Base-by-base conservation (phyloP, 2,113 vertebrate species). In the Hiodon alosoides region DNA sequence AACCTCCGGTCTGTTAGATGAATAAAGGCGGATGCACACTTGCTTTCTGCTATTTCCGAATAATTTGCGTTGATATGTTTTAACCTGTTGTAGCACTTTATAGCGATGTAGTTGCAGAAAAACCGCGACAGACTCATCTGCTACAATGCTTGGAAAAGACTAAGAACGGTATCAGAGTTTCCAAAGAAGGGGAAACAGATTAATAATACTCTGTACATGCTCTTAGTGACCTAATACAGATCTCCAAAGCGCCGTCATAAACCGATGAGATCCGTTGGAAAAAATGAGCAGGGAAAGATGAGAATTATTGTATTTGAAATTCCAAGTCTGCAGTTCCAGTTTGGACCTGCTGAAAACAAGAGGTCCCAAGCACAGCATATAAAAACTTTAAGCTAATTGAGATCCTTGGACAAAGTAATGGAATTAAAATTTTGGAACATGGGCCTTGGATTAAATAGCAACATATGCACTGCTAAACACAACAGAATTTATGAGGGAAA, bases 1-100 rank as follows among this genome's bases (percentile, higher is more conserved):
- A 96, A 98, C 84, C 97, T 98, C 83, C 94, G 95, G n/a, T 88
- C 91, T 0, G 89, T 90, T 5, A 93, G 94, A 86, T 97, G 77
- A 85, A 48, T 7, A 13, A 10, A 11, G 64, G 54, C 10, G 3
- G 10, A 16, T 48, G 31, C 48, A 47, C 48, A 4, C 48, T 7
- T 66, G 7, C 5, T 31, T 31, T 31, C 31, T 31, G 31, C 3
- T 46, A 8, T 5, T 16, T 6, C 3, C 5, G 16, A 31, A 31
- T 46, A 46, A 9, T 46, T 65, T 31, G 5, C 10, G 16, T 65
- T 8, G 47, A 46, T 65, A 8, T 8, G 0, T 8, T 65, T 7
- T 46, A 64, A 16, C 7, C 61, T 64, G 7, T 17, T 64, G 17
- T 31, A 64, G 4, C 16, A 64, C 7, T 66, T 48, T 48, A 66